Percentiles rank a stretch among this genome's conserved stretches.
Conservation (phyloP, 2,888 invertebrate species). For the Eupithecia vulgata region DNA sequence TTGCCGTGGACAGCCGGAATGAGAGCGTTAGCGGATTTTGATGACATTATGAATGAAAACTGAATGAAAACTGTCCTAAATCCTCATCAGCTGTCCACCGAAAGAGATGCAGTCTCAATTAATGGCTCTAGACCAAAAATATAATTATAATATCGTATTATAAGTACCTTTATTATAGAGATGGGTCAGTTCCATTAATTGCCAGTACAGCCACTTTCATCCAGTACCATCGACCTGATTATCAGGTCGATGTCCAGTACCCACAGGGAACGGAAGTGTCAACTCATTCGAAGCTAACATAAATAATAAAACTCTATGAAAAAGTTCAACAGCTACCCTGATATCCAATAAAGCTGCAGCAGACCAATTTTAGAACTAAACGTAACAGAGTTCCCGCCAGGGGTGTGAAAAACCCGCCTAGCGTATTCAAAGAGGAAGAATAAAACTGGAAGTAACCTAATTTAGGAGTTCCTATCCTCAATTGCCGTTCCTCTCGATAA, state of each 20-base stretch:
- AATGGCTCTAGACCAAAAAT: not conserved
- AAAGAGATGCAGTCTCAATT: not conserved
- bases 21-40: not conserved
- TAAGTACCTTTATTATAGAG: not conserved
- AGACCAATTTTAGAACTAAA: slow-evolving; percentile 28
- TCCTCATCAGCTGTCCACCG: not conserved
- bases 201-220: not conserved
- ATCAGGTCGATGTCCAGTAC: too few relatives aligned
- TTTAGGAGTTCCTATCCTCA: slow-evolving; percentile 42
- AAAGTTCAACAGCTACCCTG: slow-evolving; percentile 15
- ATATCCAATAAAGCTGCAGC: slow-evolving; percentile 27
- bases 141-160: not conserved
- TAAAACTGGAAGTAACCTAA: slow-evolving; percentile 38
- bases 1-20: not conserved
- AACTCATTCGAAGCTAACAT: not conserved
- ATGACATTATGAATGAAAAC: too few relatives aligned
- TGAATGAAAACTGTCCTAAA: not conserved
- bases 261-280: not conserved
- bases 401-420: slow-evolving; percentile 30
- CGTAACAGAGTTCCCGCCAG: slow-evolving; percentile 17
- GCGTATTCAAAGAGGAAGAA: slow-evolving; percentile 32
- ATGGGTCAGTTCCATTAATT: not conserved
- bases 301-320: slow-evolving; percentile 8
- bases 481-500: slow-evolving; percentile 46
- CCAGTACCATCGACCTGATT: too few relatives aligned